These are phyloP conservation scores for Spinus olivaceus DNA, from an alignment of 2,797 vertebrate genomes.

Conservation along the genomic window DNA sequence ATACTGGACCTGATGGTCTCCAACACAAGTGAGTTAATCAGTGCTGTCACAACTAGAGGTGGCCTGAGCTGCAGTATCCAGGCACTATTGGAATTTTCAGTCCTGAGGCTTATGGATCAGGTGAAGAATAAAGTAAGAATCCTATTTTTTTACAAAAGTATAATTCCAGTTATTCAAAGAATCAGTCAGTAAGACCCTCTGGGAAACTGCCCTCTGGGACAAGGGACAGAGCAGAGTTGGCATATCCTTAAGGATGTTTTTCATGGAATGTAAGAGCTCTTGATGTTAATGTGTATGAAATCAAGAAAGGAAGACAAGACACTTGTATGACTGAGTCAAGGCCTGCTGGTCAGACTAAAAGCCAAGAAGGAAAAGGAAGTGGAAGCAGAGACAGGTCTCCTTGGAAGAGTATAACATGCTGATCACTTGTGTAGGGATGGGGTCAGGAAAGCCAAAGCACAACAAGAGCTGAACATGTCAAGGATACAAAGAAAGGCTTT, in stretches of 20 bases:
- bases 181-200: neutral
- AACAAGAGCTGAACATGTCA: neutral
- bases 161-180: neutral
- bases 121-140: neutral
- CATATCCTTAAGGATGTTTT: neutral
- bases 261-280: neutral
- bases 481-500: neutral
- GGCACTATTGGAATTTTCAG: neutral
- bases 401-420: neutral
- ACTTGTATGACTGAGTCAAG: neutral
- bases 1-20: neutral
- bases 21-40: neutral
- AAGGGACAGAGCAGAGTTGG: neutral
- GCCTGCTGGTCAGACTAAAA: neutral
- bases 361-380: neutral
- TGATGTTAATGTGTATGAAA: neutral
- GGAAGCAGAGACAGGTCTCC: neutral
- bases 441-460: neutral
- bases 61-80: neutral
- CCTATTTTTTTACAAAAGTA: neutral
- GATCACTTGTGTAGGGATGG: neutral
- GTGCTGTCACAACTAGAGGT: too few relatives aligned
- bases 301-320: rapidly evolving
- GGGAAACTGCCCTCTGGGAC: too few relatives aligned
- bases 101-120: neutral